Evolutionary conservation across 2,797 vertebrate species (phyloP), one percentile per base, ranked within the genome.

Genomic region (Sebastes iracundus): DNA sequence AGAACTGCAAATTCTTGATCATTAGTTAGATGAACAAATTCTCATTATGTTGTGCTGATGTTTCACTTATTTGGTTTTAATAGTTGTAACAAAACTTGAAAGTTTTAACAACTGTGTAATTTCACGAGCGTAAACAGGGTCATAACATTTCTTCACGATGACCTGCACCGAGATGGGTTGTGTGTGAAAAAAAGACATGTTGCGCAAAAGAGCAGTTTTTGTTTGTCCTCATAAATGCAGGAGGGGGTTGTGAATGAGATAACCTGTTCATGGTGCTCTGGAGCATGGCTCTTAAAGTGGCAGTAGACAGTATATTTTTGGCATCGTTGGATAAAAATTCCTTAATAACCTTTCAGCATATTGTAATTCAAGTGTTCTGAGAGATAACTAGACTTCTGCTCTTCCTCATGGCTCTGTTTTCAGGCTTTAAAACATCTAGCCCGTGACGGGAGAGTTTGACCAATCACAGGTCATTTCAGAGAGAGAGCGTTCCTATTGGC

Each of bases 161-260:
- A 60, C 20, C 22, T 52, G 0, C 23, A 25, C 0, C 0, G 3
- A 58, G 23, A 46, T 59, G 55, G 42, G 32, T 1, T 60, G 22
- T 58, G 2, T 10, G 12, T 6, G 22, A 72, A 27, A 52, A 71
- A 22, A 63, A 46, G 10, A 22, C 13, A 32, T 46, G 58, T 10
- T n/a, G 13, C 6, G 33, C 0, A 53, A 72, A 79, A n/a, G 8
- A 11, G 38, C 8, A 33, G 2, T 22, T 10, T 20, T 25, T 62
- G 13, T 65, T 72, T 63, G 16, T 65, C 56, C 38, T 35, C 10
- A 14, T 64, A 5, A 1, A 9, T 59, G 60, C 16, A 10, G 18
- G 55, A 66, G 27, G 22, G 8, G 3, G 42, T 16, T 10, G 2
- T n/a, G 18, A 72, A 58, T 30, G 23, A 13, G 22, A 65, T 30